These are phyloP conservation scores for Palythoa grandiflora DNA, from an alignment of 92 coral and sea anemone genomes.

Conservation along the genomic window DNA sequence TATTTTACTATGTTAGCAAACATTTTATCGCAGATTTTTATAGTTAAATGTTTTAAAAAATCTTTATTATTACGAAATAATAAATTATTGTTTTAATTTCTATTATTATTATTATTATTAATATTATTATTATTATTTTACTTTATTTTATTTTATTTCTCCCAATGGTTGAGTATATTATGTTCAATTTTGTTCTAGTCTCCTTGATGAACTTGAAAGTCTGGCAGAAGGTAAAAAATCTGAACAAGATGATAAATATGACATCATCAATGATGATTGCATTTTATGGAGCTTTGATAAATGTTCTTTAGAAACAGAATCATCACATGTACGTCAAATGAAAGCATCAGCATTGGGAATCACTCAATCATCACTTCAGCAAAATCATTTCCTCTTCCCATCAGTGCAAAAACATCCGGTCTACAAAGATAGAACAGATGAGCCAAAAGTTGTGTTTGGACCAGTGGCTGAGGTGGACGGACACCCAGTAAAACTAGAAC, in stretches of 20 bases:
- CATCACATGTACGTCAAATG: neutral
- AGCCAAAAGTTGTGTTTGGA: constrained; percentile 87
- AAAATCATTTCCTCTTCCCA: constrained; percentile 64
- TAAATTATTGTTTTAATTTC: too few species aligned
- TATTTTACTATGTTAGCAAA: too few species aligned
- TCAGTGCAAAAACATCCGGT: constrained; percentile 76
- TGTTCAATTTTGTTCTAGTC: constrained; percentile 6
- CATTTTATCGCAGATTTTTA: too few species aligned
- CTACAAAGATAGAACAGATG: constrained; percentile 76
- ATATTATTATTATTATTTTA: too few species aligned
- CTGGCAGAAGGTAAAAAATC: neutral
- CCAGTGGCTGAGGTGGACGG: constrained; percentile 87
- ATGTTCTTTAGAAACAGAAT: constrained; percentile 34
- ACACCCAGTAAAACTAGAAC: constrained; percentile 85
- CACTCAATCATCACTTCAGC: constrained; percentile 12
- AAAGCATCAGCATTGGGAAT: constrained; percentile 36
- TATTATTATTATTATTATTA: too few species aligned
- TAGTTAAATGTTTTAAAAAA: too few species aligned
- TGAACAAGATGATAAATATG: constrained; percentile 50
- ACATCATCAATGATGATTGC: constrained; percentile 74
- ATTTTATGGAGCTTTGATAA: constrained; percentile 89
- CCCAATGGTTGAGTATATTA: neutral
- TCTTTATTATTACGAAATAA: too few species aligned
- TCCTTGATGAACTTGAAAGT: constrained; percentile 27
- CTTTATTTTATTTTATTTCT: too few species aligned